Evolutionary conservation across 2,113 vertebrate genomes (phyloP), one percentile per base, ranked within the genome.

Genomic region (Platanista minor): DNA sequence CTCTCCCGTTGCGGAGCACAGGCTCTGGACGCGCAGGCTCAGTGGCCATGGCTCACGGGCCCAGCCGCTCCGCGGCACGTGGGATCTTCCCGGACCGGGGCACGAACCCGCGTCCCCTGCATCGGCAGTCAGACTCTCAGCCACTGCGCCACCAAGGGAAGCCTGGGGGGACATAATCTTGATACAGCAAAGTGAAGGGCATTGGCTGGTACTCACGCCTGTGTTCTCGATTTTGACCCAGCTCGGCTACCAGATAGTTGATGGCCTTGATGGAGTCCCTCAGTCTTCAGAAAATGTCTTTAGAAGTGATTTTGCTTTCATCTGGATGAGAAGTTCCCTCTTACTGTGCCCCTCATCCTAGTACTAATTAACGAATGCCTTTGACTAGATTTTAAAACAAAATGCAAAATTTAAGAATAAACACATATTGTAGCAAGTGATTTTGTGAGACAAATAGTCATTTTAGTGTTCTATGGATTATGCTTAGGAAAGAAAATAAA

Each of bases 391-490:
- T 86, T 93, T 80, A 49, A 86, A 94, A 74, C 62, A 33, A 83
- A 83, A 85, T 67, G 84, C 20, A 74, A 59, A 33, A 69, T 72
- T 52, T 61, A 83, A 91, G 67, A 91, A 61, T 78, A 75, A 91
- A 88, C 64, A 33, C 54, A 36, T 92, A 80, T 87, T 52, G 64
- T 31, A 81, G 78, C 33, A 46, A 67, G 82, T 59, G 75, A 71
- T 93, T 93, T 94, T 59, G 54, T 92, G 90, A 94, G 85, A 61
- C 36, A 83, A 93, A 88, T 52, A 39, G 93, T 91, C 66, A 72
- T 64, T 95, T 96, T 39, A 59, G 71, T 62, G 71, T 91, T 93
- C 77, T 86, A 27, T 20, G n/a, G 83, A 66, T 94, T 93, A n/a
- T 14, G 84, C 17, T 84, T 62, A 62, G 86, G 61, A 77, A 92